Percentiles rank a stretch among this genome's conserved stretches.
phyloP scores from a whole-genome alignment of 2,888 invertebrate genomes.

The Thalpophila matura region DNA sequence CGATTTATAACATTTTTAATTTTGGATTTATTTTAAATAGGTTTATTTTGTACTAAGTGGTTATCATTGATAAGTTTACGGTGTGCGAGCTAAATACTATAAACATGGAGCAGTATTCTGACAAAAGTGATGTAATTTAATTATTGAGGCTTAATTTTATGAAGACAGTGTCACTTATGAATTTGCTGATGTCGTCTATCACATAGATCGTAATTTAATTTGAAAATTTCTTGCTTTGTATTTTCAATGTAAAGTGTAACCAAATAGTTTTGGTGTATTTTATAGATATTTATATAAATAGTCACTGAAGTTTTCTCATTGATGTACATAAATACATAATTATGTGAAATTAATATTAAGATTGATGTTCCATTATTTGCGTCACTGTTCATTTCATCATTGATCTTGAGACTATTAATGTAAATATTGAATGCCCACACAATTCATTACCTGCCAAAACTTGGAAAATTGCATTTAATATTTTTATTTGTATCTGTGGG shows the following conservation, averaged over 20 bases:
- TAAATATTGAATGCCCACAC: slow-evolving; percentile 83
- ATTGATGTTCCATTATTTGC: slow-evolving; percentile 76
- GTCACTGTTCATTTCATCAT: slow-evolving; percentile 69
- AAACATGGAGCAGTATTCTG: slow-evolving; percentile 80
- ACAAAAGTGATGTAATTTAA: slow-evolving; percentile 80
- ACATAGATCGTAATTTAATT: slow-evolving; percentile 50
- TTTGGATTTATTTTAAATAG: slow-evolving; percentile 74
- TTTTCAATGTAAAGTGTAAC: slow-evolving; percentile 71
- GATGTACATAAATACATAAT: slow-evolving; percentile 75
- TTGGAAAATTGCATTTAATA: slow-evolving; percentile 85
- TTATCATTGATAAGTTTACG: slow-evolving; percentile 73
- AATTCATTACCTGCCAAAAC: slow-evolving; percentile 82
- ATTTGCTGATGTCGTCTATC: slow-evolving; percentile 51
- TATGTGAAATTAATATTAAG: slow-evolving; percentile 69
- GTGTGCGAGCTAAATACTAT: slow-evolving; percentile 73
- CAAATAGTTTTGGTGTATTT: slow-evolving; percentile 77
- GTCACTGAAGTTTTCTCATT: slow-evolving; percentile 73
- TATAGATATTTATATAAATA: slow-evolving; percentile 77
- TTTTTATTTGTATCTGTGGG: slow-evolving; percentile 87
- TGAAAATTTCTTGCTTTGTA: slow-evolving; percentile 54
- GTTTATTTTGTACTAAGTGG: slow-evolving; percentile 71
- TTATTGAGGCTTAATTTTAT: slow-evolving; percentile 82
- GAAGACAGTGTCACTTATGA: slow-evolving; percentile 64
- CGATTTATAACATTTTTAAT: slow-evolving; percentile 76
- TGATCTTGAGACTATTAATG: slow-evolving; percentile 71